These are phyloP conservation scores for Anthopleura xanthogrammica DNA, from an alignment of 92 coral and sea anemone genomes.

Conservation along the genomic window DNA sequence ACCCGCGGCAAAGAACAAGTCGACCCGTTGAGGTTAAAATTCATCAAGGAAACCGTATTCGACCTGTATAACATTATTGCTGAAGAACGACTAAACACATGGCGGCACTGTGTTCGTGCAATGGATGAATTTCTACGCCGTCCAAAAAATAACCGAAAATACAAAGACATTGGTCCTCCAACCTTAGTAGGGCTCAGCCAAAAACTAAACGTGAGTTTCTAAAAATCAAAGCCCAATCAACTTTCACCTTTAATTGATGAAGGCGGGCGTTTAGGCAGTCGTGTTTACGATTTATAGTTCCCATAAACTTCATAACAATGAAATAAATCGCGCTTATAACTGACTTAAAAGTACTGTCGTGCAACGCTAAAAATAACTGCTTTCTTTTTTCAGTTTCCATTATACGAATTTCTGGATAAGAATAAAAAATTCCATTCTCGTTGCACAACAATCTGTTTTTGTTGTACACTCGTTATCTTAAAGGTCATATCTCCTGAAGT, in stretches of 20 bases:
- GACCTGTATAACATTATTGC: conserved; percentile 62
- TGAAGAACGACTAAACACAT: conserved; percentile 72
- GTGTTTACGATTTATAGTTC: not conserved
- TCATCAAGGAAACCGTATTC: conserved; percentile 82
- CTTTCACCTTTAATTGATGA: not conserved
- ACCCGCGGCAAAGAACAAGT: conserved; percentile 85
- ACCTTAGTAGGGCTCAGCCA: conserved; percentile 35
- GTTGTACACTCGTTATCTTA: no score
- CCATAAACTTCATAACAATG: not conserved
- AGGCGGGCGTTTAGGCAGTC: not conserved
- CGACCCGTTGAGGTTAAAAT: conserved; percentile 74
- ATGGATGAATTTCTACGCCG: conserved; percentile 84
- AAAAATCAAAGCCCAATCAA: not conserved
- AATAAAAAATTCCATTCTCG: not conserved
- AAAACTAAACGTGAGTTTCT: conserved; percentile 26
- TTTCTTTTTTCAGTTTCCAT: not conserved
- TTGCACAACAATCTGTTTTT: not conserved
- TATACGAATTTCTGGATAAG: not conserved
- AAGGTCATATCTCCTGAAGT: no score
- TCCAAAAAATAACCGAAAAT: conserved; percentile 57
- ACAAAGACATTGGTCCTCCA: conserved; percentile 41
- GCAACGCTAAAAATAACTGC: not conserved
- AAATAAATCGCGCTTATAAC: not conserved
- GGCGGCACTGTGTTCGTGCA: conserved; percentile 89
- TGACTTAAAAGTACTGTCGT: not conserved